A percentile compares a stretch with the other conserved stretches of the same genome.
These are phyloP conservation scores for Steinernema scapterisci DNA, from an alignment of 2,888 invertebrate species.

Conservation along the genomic window DNA sequence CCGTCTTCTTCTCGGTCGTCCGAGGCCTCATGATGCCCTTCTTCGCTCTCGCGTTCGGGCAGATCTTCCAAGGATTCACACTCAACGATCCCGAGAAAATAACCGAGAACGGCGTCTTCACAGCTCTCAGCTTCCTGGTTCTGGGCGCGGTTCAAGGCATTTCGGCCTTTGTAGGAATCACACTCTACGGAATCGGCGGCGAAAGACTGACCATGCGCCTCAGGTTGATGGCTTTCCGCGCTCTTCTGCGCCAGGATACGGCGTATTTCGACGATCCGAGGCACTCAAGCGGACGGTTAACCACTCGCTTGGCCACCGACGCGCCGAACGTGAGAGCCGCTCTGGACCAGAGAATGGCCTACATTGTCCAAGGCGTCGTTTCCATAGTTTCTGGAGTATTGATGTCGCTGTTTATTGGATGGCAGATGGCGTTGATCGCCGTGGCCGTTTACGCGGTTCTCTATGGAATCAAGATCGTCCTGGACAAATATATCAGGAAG, in stretches of 20 bases:
- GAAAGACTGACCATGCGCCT: slow-evolving; percentile 68
- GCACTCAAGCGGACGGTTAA: slow-evolving; percentile 68
- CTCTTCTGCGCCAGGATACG: slow-evolving; percentile 69
- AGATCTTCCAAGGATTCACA: slow-evolving; percentile 66
- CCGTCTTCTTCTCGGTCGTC: slow-evolving; percentile 67
- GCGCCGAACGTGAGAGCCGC: slow-evolving; percentile 70
- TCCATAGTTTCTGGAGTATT: slow-evolving; percentile 69
- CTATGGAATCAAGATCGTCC: slow-evolving; percentile 68
- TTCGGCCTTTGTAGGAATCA: slow-evolving; percentile 49
- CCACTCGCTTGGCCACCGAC: slow-evolving; percentile 69
- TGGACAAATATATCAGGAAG: slow-evolving; percentile 67
- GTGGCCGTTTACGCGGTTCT: slow-evolving; percentile 69
- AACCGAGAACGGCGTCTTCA: slow-evolving; percentile 68
- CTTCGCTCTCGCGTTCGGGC: slow-evolving; percentile 70
- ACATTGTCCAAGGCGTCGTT: slow-evolving; percentile 67
- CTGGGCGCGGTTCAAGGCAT: slow-evolving; percentile 68
- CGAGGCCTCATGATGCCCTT: slow-evolving; percentile 70
- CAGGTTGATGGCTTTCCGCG: slow-evolving; percentile 68
- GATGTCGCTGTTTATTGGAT: slow-evolving; percentile 70
- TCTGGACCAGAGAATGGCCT: slow-evolving; percentile 69
- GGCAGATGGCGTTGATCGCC: slow-evolving; percentile 69
- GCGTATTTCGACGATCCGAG: slow-evolving; percentile 70
- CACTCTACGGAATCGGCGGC: slow-evolving; percentile 67
- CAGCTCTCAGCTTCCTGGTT: slow-evolving; percentile 69
- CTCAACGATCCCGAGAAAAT: slow-evolving; percentile 68